phyloP scores from a whole-genome alignment of 2,113 vertebrate genomes.

The Daboia siamensis region DNA sequence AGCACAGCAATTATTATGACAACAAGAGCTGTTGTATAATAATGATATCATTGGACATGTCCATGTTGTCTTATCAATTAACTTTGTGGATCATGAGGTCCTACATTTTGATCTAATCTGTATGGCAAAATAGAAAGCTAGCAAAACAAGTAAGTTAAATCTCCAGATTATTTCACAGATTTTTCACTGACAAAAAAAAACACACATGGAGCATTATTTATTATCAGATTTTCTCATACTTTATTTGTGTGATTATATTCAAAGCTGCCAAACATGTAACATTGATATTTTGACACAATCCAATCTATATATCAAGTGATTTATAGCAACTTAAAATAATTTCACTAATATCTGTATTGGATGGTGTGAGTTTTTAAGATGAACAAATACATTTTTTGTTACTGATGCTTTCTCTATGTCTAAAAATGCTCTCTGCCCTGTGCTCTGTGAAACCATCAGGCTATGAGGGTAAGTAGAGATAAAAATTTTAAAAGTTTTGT shows the following conservation, averaged over 20 bases:
- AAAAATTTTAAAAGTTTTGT: no score
- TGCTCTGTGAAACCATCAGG: not conserved
- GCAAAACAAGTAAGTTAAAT: conserved; percentile 11
- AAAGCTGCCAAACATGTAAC: not conserved
- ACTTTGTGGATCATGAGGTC: not conserved
- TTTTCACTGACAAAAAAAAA: not conserved
- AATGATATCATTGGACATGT: not conserved
- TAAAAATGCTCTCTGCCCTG: not conserved
- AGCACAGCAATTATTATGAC: not conserved
- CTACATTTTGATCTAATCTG: conserved; percentile 8
- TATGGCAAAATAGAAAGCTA: not conserved
- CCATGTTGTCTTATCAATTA: not conserved
- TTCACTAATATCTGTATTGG: not conserved
- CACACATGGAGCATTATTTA: not conserved
- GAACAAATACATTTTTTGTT: not conserved
- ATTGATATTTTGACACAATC: not conserved
- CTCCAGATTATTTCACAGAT: not conserved
- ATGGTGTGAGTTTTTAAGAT: not conserved
- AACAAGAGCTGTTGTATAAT: conserved; percentile 6
- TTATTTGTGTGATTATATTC: not conserved
- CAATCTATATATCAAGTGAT: not conserved
- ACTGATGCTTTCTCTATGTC: not conserved
- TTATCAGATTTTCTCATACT: not conserved
- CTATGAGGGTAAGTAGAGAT: not conserved
- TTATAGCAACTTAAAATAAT: not conserved